A percentile compares a stretch with the other conserved stretches of the same genome.
Evolutionary conservation across 2,113 vertebrate species (phyloP).

Genomic region (Herpailurus yagouaroundi): DNA sequence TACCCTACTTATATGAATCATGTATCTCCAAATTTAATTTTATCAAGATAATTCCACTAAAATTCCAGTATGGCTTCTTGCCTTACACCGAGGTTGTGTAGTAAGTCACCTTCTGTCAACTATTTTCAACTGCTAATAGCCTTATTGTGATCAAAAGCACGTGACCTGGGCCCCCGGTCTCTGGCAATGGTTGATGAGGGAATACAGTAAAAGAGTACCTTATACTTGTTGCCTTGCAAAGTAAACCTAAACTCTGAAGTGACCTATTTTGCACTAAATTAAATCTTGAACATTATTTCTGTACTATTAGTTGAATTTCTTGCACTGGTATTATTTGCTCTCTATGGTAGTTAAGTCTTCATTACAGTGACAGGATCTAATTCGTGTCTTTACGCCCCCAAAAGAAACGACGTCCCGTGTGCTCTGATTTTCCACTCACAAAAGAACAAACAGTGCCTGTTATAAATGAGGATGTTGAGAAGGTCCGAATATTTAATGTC

Average conservation of each 20-base stretch:
- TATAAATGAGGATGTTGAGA: not conserved
- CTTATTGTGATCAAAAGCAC: not conserved
- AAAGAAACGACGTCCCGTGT: not conserved
- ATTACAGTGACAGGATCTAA: not conserved
- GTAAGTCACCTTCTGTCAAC: not conserved
- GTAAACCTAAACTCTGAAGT: not conserved
- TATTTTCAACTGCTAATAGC: not conserved
- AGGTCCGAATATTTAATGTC: not conserved
- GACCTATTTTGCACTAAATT: not conserved
- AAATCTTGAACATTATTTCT: not conserved
- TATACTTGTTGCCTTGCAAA: not conserved
- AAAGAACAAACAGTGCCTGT: not conserved
- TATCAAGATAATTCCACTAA: slow-evolving; percentile 2
- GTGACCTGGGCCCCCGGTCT: not conserved
- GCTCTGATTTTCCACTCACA: not conserved
- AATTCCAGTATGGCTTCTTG: not conserved
- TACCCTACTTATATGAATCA: not conserved
- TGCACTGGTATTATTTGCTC: not conserved
- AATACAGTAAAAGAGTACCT: not conserved
- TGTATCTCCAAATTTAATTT: not conserved
- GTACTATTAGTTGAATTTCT: not conserved
- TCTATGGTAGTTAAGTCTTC: not conserved
- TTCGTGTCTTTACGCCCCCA: not conserved
- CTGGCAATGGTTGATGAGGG: not conserved
- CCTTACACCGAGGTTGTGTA: not conserved